Conservation (phyloP, 2,888 invertebrate species). For the Gymnoscelis rufifasciata region DNA sequence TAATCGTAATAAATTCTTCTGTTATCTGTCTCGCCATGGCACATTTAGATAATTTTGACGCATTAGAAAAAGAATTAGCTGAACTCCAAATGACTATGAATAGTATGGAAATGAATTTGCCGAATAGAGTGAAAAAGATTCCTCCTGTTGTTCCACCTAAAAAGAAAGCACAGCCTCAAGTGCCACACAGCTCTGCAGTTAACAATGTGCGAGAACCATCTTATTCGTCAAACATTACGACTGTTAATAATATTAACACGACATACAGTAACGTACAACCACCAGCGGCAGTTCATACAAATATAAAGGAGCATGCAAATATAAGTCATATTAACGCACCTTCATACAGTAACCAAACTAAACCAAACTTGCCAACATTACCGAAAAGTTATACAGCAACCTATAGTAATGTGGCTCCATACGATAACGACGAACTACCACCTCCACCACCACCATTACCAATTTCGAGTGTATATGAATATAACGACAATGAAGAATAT, state of each 20-base stretch:
- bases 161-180: slow-evolving; percentile 83
- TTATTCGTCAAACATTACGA: slow-evolving; percentile 80
- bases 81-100: slow-evolving; percentile 81
- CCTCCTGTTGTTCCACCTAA: slow-evolving; percentile 91
- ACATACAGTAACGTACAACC: slow-evolving; percentile 44
- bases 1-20: no score
- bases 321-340: slow-evolving; percentile 45
- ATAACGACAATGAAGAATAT: slow-evolving; percentile 80
- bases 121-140: slow-evolving; percentile 77
- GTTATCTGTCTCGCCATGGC: slow-evolving; percentile 45
- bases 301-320: slow-evolving; percentile 60
- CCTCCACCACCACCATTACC: slow-evolving; percentile 79
- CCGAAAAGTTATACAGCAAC: slow-evolving; percentile 59
- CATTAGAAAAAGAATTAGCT: slow-evolving; percentile 84
- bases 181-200: slow-evolving; percentile 87
- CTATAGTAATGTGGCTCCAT: slow-evolving; percentile 79
- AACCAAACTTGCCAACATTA: slow-evolving; percentile 37
- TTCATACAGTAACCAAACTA: slow-evolving; percentile 37
- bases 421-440: slow-evolving; percentile 76
- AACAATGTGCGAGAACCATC: slow-evolving; percentile 85
- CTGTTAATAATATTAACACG: slow-evolving; percentile 46
- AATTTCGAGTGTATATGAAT: slow-evolving; percentile 61
- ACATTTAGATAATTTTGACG: slow-evolving; percentile 76
- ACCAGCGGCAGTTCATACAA: slow-evolving; percentile 32
- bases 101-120: slow-evolving; percentile 38